phyloP scores from a whole-genome alignment of 2,888 invertebrate species.

The Neoascia interrupta region DNA sequence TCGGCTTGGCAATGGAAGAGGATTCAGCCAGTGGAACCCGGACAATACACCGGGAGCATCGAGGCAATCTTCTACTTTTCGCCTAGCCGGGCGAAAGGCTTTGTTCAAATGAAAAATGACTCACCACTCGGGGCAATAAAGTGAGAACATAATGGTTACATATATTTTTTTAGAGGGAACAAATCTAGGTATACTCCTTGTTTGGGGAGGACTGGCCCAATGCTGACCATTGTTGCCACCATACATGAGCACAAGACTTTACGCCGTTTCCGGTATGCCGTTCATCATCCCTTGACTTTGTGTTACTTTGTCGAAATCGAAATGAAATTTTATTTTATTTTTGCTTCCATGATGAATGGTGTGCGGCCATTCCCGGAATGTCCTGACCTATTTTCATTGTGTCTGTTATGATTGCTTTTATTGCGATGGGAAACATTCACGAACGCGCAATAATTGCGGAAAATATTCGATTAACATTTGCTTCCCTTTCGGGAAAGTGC shows the following conservation, averaged over 20 bases:
- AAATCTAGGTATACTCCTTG: too few species aligned
- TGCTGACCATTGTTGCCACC: slow-evolving; percentile 29
- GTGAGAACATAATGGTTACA: slow-evolving; percentile 42
- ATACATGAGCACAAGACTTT: slow-evolving; percentile 14
- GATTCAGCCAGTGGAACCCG: slow-evolving; percentile 11
- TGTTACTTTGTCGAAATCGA: slow-evolving; percentile 65
- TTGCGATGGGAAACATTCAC: slow-evolving; percentile 42
- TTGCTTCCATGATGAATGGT: slow-evolving; percentile 44
- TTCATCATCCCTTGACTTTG: slow-evolving; percentile 54
- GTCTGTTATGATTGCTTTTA: slow-evolving; percentile 60
- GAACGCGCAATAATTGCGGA: slow-evolving; percentile 56
- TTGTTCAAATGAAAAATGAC: slow-evolving; percentile 61
- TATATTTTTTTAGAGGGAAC: not conserved
- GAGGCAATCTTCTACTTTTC: slow-evolving; percentile 36
- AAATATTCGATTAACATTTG: slow-evolving; percentile 65
- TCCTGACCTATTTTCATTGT: slow-evolving; percentile 52
- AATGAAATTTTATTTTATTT: slow-evolving; percentile 67
- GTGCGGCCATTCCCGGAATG: slow-evolving; percentile 15
- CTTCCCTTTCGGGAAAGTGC: not conserved
- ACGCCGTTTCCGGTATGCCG: slow-evolving; percentile 15
- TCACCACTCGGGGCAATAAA: slow-evolving; percentile 62
- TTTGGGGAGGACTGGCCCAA: not conserved
- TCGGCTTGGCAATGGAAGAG: not conserved
- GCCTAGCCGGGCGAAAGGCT: too few species aligned
- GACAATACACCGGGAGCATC: not conserved